Base-by-base conservation (phyloP, 2,113 vertebrate species). In the Lagopus leucura region DNA sequence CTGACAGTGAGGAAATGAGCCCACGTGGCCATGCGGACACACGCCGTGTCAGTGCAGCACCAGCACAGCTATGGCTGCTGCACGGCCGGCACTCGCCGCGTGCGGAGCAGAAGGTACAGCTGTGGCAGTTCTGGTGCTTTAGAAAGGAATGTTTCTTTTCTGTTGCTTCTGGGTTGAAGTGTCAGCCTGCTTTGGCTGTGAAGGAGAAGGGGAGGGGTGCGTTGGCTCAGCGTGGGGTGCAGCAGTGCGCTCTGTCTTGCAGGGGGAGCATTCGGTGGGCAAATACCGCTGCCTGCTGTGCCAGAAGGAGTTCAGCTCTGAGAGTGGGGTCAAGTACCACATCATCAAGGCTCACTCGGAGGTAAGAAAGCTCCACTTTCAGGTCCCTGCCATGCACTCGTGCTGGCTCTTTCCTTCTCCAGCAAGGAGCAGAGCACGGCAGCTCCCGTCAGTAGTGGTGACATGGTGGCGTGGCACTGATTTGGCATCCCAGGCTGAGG, bases 321-420 rank as follows among this genome's bases (percentile, higher is more conserved):
- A 99, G 95, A 99, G 99, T 0, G 99, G 99, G 1, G 99, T 99
- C 79, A 99, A 99, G 94, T 99, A 99, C 97, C 99, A 99, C 97
- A 99, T 99, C 95, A 98, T 98, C 96, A 99, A 99, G 97, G 98
- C 99, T 87, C 99, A 99, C 65, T 98, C 99, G 0, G 99, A 99
- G 99, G 99, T 99, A 97, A 97, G 98, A 42, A 65, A n/a, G 5
- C 1, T 3, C 28, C 69, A 76, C 5, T 8, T 8, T 45, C 2
- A 30, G 81, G 13, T 55, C 36, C 28, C 48, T 28, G 20, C 22
- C 4, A 0, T 2, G 1, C 2, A 0, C 1, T 0, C n/a, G 3
- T 42, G 50, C 50, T 43, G 3, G 2, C 25, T 17, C 42, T 71
- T 21, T 32, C 38, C 30, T 5, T 1, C 8, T 90, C 79, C 25